Evolutionary conservation across 2,888 invertebrate genomes (phyloP).

Genomic region (Rhyacophila evoluta): DNA sequence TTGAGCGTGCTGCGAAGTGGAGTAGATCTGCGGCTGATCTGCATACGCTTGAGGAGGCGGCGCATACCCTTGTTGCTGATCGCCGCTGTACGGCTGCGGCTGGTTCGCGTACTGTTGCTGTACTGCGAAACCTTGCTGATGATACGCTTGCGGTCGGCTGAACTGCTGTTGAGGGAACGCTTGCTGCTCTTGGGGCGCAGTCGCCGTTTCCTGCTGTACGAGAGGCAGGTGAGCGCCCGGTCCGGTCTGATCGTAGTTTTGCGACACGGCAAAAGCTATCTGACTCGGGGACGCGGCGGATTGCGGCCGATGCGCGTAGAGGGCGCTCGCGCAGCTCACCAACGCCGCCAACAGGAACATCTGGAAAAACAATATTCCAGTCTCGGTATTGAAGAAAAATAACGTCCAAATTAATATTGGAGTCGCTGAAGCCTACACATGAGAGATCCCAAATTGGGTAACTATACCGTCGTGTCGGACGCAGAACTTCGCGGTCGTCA

Average conservation of each 20-base stretch:
- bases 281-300: slow-evolving; percentile 64
- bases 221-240: slow-evolving; percentile 63
- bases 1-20: slow-evolving; percentile 29
- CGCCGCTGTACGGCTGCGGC: slow-evolving; percentile 2
- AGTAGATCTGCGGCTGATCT: slow-evolving; percentile 27
- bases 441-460: not conserved
- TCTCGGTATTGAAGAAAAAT: too few relatives aligned
- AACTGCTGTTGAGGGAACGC: slow-evolving; percentile 15
- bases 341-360: slow-evolving; percentile 41
- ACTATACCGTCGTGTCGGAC: not conserved
- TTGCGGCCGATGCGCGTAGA: slow-evolving; percentile 34
- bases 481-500: too few relatives aligned
- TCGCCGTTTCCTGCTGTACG: slow-evolving; percentile 62
- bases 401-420: too few relatives aligned
- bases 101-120: slow-evolving; percentile 15
- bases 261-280: slow-evolving; percentile 64
- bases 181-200: slow-evolving; percentile 57
- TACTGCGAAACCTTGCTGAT: not conserved
- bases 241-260: slow-evolving; percentile 67
- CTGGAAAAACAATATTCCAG: too few relatives aligned
- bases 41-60: not conserved
- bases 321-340: slow-evolving; percentile 25
- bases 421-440: not conserved
- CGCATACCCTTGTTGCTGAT: slow-evolving; percentile 6
- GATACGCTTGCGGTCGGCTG: not conserved